Conservation (phyloP, 1,140 invertebrate species). For the Drosophila santomea region DNA sequence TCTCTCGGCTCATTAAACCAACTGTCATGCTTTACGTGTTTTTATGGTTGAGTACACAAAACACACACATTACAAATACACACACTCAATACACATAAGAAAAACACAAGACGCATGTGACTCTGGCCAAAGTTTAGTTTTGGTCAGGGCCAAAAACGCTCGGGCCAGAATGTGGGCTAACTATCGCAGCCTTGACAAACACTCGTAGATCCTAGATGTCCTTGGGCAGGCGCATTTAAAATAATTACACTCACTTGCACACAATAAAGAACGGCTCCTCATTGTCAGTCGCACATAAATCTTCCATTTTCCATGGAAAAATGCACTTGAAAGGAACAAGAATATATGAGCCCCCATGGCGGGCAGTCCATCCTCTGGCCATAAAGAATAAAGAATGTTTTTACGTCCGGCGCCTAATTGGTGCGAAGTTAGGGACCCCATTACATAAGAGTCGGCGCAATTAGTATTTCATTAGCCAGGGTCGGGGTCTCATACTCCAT, state of each 20-base stretch:
- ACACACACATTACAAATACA: neutral
- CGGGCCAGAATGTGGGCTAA: slow-evolving; percentile 31
- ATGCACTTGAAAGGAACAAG: slow-evolving; percentile 33
- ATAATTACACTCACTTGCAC: slow-evolving; percentile 60
- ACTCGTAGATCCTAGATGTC: slow-evolving; percentile 10
- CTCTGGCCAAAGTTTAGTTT: slow-evolving; percentile 47
- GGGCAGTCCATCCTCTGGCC: slow-evolving; percentile 10
- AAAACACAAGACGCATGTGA: slow-evolving; percentile 41
- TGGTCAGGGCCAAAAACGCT: slow-evolving; percentile 65
- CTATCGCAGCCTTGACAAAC: slow-evolving; percentile 60
- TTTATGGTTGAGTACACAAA: slow-evolving; percentile 40
- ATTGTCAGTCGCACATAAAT: slow-evolving; percentile 52
- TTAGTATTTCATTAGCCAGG: slow-evolving; percentile 69
- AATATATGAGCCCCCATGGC: slow-evolving; percentile 31
- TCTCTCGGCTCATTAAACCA: slow-evolving; percentile 65
- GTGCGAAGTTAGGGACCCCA: slow-evolving; percentile 47
- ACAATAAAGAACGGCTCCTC: slow-evolving; percentile 22
- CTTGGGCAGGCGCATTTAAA: slow-evolving; percentile 55
- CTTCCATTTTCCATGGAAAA: slow-evolving; percentile 26
- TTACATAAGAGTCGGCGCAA: slow-evolving; percentile 72
- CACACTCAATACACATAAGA: neutral
- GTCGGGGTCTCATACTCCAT: neutral
- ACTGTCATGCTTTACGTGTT: slow-evolving; percentile 42
- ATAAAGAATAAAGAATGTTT: slow-evolving; percentile 63
- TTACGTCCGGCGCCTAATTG: slow-evolving; percentile 64